phyloP scores from a whole-genome alignment of 92 coral and sea anemone species.

The Epizoanthus illoricatus region DNA sequence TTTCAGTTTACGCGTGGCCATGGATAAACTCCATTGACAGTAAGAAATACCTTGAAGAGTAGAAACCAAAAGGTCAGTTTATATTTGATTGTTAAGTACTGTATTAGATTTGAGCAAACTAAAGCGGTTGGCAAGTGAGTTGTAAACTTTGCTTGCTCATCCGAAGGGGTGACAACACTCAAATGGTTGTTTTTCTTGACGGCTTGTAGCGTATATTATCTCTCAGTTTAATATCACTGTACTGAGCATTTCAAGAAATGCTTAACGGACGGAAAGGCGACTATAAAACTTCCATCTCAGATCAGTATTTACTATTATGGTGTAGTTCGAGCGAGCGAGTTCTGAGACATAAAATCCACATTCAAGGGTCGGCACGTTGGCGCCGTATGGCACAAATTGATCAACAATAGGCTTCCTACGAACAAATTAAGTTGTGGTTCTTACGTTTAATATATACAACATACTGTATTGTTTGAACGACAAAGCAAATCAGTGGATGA shows the following conservation, averaged over 20 bases:
- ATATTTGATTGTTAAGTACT: background rate
- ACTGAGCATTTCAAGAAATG: no score
- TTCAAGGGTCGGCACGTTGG: no score
- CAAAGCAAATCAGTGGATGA: background rate
- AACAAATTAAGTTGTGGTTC: background rate
- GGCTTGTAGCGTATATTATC: no score
- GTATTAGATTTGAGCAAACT: background rate
- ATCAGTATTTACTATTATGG: no score
- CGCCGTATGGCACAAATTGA: no score
- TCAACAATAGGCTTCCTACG: no score
- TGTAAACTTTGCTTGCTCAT: background rate
- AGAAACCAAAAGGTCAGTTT: slow-evolving; percentile 16
- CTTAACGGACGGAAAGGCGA: no score
- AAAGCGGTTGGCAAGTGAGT: background rate
- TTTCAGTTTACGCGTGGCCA: background rate
- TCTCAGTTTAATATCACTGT: no score
- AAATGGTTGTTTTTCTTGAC: background rate
- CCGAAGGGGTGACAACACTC: background rate
- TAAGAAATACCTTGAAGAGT: background rate
- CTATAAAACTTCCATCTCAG: no score
- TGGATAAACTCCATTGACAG: background rate
- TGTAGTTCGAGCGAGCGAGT: no score
- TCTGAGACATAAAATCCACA: background rate
- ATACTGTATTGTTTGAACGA: background rate
- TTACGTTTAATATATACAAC: background rate